Conservation (phyloP, 2,113 vertebrate species). For the Motacilla tschutschensis region DNA sequence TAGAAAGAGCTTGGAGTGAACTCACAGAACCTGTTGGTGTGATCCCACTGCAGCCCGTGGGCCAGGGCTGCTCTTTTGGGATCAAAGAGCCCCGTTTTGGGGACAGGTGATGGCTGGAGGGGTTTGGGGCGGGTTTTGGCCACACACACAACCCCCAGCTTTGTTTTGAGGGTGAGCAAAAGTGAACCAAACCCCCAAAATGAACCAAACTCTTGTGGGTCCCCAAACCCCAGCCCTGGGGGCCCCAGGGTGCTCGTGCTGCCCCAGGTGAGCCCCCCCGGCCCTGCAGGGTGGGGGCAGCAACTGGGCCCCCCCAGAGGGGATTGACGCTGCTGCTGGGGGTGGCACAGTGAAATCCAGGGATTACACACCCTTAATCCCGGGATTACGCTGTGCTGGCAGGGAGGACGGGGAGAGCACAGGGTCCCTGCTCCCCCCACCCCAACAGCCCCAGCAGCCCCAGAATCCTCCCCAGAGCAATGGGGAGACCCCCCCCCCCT, state of each 20-base stretch:
- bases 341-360: fast-evolving
- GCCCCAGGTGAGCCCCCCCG: background rate
- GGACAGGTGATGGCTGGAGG: background rate
- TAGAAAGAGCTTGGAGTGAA: fast-evolving
- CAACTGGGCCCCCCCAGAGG: background rate
- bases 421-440: background rate
- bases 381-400: fast-evolving
- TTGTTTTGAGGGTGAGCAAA: background rate
- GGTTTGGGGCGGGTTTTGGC: fast-evolving
- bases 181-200: background rate
- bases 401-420: fast-evolving
- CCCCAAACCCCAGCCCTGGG: fast-evolving
- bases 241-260: fast-evolving
- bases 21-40: background rate
- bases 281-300: background rate
- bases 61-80: background rate
- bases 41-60: background rate
- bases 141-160: fast-evolving
- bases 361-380: background rate
- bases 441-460: background rate
- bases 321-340: background rate
- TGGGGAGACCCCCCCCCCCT: too few relatives aligned
- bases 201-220: fast-evolving
- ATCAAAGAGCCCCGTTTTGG: background rate
- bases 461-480: background rate